Evolutionary conservation across 2,888 invertebrate genomes (phyloP).

Genomic region (Papilio protenor): DNA sequence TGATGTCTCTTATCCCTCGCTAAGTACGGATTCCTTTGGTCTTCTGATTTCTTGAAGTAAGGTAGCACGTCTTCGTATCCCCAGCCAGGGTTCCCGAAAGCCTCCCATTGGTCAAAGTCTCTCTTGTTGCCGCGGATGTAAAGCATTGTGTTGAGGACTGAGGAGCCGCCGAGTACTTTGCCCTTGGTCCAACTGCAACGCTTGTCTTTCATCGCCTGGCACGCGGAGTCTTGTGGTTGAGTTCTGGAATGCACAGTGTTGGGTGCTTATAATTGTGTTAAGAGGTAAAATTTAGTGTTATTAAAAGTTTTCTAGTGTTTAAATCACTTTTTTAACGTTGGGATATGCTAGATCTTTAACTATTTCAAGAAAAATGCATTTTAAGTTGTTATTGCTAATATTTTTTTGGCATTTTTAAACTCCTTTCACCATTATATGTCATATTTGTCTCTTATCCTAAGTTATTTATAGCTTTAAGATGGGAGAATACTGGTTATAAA

Average conservation of each 20-base stretch:
- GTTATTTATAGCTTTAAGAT: no score
- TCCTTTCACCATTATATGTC: neutral
- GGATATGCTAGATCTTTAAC: no score
- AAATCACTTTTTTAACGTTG: neutral
- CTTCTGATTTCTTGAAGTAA: constrained; percentile 94
- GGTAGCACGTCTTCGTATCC: constrained; percentile 91
- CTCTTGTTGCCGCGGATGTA: constrained; percentile 94
- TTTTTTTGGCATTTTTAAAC: neutral
- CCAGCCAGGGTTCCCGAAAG: constrained; percentile 95
- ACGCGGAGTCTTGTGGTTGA: constrained; percentile 92
- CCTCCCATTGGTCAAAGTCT: constrained; percentile 95
- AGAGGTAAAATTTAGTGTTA: neutral
- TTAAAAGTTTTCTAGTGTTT: neutral
- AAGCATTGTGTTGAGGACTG: constrained; percentile 95
- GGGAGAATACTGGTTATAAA: neutral
- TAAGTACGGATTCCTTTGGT: constrained; percentile 94
- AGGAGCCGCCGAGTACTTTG: constrained; percentile 94
- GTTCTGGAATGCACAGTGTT: constrained; percentile 80
- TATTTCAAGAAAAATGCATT: neutral
- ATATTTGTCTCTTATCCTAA: neutral
- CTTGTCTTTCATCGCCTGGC: constrained; percentile 93
- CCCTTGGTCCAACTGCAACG: constrained; percentile 96
- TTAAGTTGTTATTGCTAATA: neutral
- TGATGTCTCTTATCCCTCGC: constrained; percentile 90
- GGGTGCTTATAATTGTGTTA: neutral